phyloP scores from a whole-genome alignment of 1,140 invertebrate species.

The Eufriesea mexicana region DNA sequence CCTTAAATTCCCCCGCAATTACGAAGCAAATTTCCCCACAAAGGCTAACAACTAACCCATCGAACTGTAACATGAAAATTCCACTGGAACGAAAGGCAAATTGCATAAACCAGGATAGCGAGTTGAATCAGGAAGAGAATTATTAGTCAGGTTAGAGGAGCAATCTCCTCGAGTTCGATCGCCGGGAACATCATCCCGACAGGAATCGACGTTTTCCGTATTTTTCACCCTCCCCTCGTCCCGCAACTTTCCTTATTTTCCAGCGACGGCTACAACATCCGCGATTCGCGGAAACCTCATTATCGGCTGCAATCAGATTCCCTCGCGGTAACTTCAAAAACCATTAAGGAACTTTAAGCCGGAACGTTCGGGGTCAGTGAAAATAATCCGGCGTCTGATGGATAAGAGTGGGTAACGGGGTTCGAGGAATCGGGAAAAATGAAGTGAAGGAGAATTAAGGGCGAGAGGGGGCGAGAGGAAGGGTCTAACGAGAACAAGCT shows the following conservation, averaged over 20 bases:
- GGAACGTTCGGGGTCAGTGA: conserved; percentile 8
- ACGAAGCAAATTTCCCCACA: no score
- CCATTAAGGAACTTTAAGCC: conserved; percentile 9
- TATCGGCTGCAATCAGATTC: conserved; percentile 43
- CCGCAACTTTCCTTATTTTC: conserved; percentile 19
- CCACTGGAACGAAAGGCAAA: background rate
- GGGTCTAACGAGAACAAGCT: background rate
- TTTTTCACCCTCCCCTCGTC: background rate
- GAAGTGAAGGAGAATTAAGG: background rate
- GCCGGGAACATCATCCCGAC: background rate
- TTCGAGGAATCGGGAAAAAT: background rate
- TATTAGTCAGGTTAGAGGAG: background rate
- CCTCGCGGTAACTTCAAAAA: conserved; percentile 12
- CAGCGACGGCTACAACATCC: background rate
- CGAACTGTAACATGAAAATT: background rate
- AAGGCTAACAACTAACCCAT: no score
- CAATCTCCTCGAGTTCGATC: background rate
- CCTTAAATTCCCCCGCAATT: no score
- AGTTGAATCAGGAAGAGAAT: background rate
- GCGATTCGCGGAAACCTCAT: conserved; percentile 37
- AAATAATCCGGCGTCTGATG: conserved; percentile 34
- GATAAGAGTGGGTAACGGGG: background rate
- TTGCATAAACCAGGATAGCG: no score
- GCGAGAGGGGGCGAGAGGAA: background rate
- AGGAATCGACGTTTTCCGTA: background rate